Evolutionary conservation across 2,888 invertebrate species (phyloP).

Genomic region (Cancer borealis): DNA sequence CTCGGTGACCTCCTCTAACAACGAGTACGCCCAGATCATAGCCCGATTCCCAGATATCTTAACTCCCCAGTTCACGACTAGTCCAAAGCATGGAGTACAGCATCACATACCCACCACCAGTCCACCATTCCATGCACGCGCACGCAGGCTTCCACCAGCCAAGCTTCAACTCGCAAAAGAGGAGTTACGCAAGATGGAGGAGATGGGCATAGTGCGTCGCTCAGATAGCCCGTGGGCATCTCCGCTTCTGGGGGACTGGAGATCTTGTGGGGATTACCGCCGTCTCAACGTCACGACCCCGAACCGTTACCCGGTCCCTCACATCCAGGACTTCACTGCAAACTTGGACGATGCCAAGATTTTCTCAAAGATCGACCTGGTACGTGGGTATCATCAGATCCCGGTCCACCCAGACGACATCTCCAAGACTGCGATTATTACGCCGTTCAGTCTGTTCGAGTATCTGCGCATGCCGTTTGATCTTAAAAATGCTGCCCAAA

Average conservation of each 20-base stretch:
- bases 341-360: constrained; percentile 34
- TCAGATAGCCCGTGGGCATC: constrained; percentile 79
- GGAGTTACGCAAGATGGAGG: constrained; percentile 79
- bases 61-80: constrained; percentile 5
- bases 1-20: background rate
- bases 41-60: background rate
- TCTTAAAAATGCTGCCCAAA: no score
- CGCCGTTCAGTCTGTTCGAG: background rate
- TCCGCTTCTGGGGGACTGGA: constrained; percentile 78
- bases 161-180: constrained; percentile 78
- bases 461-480: constrained; percentile 8
- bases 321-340: constrained; percentile 79
- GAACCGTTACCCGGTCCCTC: constrained; percentile 80
- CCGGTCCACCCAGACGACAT: constrained; percentile 32
- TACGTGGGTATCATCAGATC: background rate
- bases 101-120: background rate
- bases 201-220: constrained; percentile 78
- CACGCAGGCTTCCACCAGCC: constrained; percentile 78
- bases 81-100: background rate
- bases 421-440: constrained; percentile 28
- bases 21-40: background rate
- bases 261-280: constrained; percentile 78
- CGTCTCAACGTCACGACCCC: constrained; percentile 79
- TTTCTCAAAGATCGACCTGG: constrained; percentile 20
- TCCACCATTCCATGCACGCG: background rate